Conservation (phyloP, 2,888 invertebrate genomes). For the Meteorus colon region DNA sequence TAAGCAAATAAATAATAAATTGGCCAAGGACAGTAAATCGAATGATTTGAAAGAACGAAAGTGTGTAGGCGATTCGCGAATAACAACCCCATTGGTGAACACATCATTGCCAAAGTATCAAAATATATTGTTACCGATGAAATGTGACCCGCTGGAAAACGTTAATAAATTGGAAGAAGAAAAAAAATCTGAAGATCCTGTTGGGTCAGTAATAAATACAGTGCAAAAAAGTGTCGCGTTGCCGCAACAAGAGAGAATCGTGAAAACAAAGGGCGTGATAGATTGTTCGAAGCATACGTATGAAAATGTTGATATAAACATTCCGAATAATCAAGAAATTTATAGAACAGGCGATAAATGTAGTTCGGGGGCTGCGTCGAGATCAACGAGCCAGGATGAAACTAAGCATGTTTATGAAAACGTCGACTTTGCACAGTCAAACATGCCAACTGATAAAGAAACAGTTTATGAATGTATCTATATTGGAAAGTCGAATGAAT, state of each 20-base stretch:
- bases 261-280: slow-evolving; percentile 30
- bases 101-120: slow-evolving; percentile 57
- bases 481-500: slow-evolving; percentile 53
- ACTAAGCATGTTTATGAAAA: slow-evolving; percentile 61
- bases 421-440: slow-evolving; percentile 55
- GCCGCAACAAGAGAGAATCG: slow-evolving; percentile 6
- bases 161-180: slow-evolving; percentile 44
- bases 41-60: slow-evolving; percentile 25
- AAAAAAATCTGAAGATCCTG: slow-evolving; percentile 9
- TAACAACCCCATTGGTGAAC: slow-evolving; percentile 1
- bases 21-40: slow-evolving; percentile 2
- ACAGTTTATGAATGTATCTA: slow-evolving; percentile 59
- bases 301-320: slow-evolving; percentile 62
- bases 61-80: neutral
- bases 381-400: slow-evolving; percentile 43
- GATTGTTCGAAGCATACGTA: slow-evolving; percentile 55
- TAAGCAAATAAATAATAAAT: slow-evolving; percentile 22
- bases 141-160: slow-evolving; percentile 51
- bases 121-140: slow-evolving; percentile 63
- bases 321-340: slow-evolving; percentile 54
- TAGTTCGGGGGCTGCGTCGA: slow-evolving; percentile 31
- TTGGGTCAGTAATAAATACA: slow-evolving; percentile 28
- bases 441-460: slow-evolving; percentile 46
- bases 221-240: neutral
- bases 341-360: slow-evolving; percentile 43